A percentile compares a stretch with the other conserved stretches of the same genome.
Evolutionary conservation across 2,797 vertebrate species (phyloP).

Genomic region (Ceryle rudis): DNA sequence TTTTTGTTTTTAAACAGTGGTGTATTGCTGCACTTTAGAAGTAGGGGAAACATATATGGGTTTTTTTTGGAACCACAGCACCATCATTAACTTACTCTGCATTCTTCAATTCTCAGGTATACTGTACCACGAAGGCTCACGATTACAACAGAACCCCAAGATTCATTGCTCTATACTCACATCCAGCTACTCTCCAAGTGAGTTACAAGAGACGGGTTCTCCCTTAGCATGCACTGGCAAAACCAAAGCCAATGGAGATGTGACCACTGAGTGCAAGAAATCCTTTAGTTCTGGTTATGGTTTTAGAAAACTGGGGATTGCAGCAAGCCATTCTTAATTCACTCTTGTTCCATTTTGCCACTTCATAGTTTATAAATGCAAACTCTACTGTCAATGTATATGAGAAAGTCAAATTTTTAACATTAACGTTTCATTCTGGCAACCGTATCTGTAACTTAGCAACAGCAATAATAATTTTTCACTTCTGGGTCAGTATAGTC

Average conservation of each 20-base stretch:
- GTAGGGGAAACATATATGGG: background rate
- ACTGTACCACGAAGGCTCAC: background rate
- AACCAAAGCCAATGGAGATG: background rate
- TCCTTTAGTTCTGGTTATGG: background rate
- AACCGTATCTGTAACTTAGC: background rate
- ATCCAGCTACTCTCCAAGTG: background rate
- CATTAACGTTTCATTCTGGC: background rate
- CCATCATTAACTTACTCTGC: background rate
- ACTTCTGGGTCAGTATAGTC: background rate
- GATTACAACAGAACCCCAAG: background rate
- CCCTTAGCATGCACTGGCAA: background rate
- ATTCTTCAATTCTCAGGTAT: background rate
- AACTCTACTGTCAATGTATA: background rate
- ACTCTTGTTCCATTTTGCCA: background rate
- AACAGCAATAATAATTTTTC: background rate
- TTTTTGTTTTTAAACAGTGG: background rate
- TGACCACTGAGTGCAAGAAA: background rate
- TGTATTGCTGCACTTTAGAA: background rate
- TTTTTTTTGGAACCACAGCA: background rate
- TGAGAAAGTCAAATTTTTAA: background rate
- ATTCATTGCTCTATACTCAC: background rate
- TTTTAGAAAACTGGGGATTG: background rate
- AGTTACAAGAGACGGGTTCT: background rate
- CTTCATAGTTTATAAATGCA: background rate
- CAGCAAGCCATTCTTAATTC: background rate